These are phyloP conservation scores for Pseudococcus longispinus DNA, from an alignment of 2,888 invertebrate genomes.

Conservation along the genomic window DNA sequence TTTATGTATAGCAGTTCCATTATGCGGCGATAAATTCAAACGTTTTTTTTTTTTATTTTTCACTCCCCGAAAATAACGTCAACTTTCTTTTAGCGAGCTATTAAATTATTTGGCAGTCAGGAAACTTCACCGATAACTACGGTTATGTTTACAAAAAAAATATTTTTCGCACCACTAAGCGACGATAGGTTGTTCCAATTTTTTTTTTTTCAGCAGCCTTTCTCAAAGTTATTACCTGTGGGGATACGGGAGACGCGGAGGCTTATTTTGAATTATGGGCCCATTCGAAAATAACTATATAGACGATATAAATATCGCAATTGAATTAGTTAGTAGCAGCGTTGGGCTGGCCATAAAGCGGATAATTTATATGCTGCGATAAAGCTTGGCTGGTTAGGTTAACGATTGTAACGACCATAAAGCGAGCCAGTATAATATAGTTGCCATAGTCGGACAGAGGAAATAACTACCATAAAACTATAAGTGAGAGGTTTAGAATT, in stretches of 20 bases:
- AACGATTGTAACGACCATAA: constrained; percentile 57
- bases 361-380: constrained; percentile 57
- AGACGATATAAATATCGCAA: constrained; percentile 57
- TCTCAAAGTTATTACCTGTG: constrained; percentile 27
- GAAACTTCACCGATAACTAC: constrained; percentile 44
- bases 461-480: constrained; percentile 57
- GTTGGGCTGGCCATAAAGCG: constrained; percentile 56
- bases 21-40: constrained; percentile 47
- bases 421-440: constrained; percentile 57
- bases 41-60: constrained; percentile 27
- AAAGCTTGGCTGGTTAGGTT: constrained; percentile 57
- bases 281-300: constrained; percentile 57
- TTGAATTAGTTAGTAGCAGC: constrained; percentile 57
- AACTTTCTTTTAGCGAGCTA: constrained; percentile 51
- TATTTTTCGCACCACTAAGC: constrained; percentile 54
- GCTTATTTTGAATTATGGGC: constrained; percentile 56
- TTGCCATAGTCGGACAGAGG: constrained; percentile 56
- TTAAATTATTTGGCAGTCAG: constrained; percentile 50
- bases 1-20: constrained; percentile 38
- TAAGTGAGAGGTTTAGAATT: constrained; percentile 57
- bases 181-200: constrained; percentile 53
- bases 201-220: constrained; percentile 47
- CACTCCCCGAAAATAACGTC: constrained; percentile 19
- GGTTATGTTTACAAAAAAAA: constrained; percentile 38
- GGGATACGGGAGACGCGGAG: constrained; percentile 23